phyloP scores from a whole-genome alignment of 1,140 invertebrate species.

The Gryllus bimaculatus region DNA sequence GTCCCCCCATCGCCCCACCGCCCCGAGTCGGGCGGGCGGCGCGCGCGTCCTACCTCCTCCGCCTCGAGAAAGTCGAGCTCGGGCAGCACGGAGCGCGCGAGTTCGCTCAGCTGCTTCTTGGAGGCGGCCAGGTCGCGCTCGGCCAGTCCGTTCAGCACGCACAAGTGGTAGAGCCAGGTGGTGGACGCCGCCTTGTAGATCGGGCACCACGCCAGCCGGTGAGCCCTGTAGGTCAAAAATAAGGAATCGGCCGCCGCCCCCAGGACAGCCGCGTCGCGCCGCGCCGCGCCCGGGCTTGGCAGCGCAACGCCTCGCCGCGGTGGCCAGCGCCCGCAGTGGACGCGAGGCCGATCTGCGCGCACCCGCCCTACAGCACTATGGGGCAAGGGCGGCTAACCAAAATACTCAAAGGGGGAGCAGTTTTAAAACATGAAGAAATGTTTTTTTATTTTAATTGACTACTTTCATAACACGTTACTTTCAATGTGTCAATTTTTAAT shows the following conservation, averaged over 20 bases:
- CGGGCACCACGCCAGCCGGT: slow-evolving; percentile 44
- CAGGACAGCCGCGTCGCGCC: neutral
- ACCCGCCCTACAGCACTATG: no score
- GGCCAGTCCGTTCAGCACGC: slow-evolving; percentile 30
- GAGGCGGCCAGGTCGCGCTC: slow-evolving; percentile 32
- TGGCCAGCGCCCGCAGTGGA: no score
- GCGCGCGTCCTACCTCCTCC: slow-evolving; percentile 28
- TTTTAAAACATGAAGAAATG: no score
- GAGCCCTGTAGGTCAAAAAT: slow-evolving; percentile 28
- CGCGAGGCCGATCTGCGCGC: no score
- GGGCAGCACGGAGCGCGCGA: slow-evolving; percentile 37
- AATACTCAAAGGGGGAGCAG: no score
- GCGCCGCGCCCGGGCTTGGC: no score
- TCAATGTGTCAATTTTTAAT: no score
- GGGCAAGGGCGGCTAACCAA: no score
- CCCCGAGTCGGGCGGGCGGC: neutral
- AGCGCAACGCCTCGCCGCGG: no score
- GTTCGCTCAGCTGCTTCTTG: slow-evolving; percentile 34
- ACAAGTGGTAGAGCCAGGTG: slow-evolving; percentile 40
- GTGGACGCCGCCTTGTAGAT: slow-evolving; percentile 44
- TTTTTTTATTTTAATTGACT: no score
- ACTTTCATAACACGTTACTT: no score
- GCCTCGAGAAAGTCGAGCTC: slow-evolving; percentile 37
- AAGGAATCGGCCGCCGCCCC: neutral
- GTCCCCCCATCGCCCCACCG: no score